Base-by-base conservation (phyloP, 2,888 invertebrate genomes). In the Gerris lacustris region DNA sequence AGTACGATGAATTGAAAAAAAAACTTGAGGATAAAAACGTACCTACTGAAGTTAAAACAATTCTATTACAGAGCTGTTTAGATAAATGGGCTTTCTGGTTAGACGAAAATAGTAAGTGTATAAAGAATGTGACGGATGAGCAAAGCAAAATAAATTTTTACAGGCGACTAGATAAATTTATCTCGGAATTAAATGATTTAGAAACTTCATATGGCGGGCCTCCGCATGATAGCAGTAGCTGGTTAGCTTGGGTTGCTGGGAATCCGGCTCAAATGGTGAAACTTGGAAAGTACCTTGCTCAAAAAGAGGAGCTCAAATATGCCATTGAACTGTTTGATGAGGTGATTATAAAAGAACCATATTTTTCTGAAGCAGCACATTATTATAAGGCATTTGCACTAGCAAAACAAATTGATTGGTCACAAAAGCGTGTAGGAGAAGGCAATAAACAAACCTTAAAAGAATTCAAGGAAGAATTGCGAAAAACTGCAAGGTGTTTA, bases 51-150 rank as follows among this genome's bases (percentile, higher is more conserved):
- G 11, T 55, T 11, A 55, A 9, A 15, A 9, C 55, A 11, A 55
- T 55, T 55, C 15, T 55, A 15, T 72, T 73, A 62, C 70, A 74
- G 70, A 70, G 74, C 55, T 71, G 73, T 69, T 73, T 77, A 63
- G 75, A 77, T 64, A 73, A 74, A 63, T 78, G 77, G 76, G 76
- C 77, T 6, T 77, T 76, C 71, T 78, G 77, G 77, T 67, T 77
- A 63, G 77, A 77, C 66, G 70, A 71, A 70, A 73, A 76, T 66
- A 73, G 68, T 67, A 71, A 64, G 7, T 55, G 67, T 45, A 67
- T 71, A 68, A 70, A 69, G 17, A 63, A 63, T 11, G 11, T 4
- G 9, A 15, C 62, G 31, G 18, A 17, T 62, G 43, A 6, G 11
- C 6, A n/a, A 44, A 63, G 62, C 9, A 43, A 9, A 63, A 55